phyloP scores from a whole-genome alignment of 2,888 invertebrate genomes.

The Macrophya annulata region DNA sequence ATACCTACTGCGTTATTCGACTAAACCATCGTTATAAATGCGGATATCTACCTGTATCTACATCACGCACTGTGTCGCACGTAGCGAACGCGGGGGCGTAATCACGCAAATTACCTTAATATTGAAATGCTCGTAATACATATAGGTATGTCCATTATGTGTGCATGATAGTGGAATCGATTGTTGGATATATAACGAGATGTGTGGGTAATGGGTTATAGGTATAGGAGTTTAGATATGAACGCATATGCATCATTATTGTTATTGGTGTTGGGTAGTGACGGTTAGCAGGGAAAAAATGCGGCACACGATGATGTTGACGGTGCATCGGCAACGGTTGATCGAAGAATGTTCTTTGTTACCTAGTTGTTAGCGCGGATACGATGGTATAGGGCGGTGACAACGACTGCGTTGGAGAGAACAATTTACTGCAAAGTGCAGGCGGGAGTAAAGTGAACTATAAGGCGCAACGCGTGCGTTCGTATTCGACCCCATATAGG shows the following conservation, averaged over 20 bases:
- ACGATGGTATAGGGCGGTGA: conserved; percentile 59
- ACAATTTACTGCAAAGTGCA: conserved; percentile 43
- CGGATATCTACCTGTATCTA: not conserved
- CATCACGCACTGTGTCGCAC: not conserved
- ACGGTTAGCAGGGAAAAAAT: conserved; percentile 6
- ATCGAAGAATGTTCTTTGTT: conserved; percentile 72
- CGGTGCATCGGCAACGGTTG: conserved; percentile 18
- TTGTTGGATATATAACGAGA: not conserved
- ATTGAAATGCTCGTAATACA: not conserved
- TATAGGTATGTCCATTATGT: not conserved
- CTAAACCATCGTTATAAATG: no score
- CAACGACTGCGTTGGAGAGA: conserved; percentile 59
- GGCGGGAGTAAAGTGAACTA: not conserved
- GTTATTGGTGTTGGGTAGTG: not conserved
- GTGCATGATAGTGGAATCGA: conserved; percentile 1
- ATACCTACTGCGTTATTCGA: no score
- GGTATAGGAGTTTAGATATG: not conserved
- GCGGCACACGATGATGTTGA: not conserved
- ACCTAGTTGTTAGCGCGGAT: conserved; percentile 54
- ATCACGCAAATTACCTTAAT: no score
- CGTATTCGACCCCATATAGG: not conserved
- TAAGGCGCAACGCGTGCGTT: not conserved
- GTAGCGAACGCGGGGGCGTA: not conserved
- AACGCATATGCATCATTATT: not conserved
- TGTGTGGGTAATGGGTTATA: not conserved